Evolutionary conservation across 2,113 vertebrate genomes (phyloP).

Genomic region (Panthera leo): DNA sequence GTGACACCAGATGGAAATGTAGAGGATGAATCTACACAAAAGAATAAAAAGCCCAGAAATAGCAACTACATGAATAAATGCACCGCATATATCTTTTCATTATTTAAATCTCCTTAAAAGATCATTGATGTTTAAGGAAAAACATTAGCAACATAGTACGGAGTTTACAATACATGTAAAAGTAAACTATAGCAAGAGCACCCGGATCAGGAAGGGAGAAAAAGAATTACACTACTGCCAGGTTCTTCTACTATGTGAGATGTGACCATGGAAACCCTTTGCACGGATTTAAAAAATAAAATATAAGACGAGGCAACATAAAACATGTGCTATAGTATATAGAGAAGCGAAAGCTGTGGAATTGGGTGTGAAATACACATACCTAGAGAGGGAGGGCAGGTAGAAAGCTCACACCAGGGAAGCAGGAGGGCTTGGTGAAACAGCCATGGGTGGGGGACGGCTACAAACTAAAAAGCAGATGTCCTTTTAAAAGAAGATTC

Average conservation of each 20-base stretch:
- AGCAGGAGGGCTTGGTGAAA: background rate
- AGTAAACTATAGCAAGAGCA: background rate
- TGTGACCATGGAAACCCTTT: background rate
- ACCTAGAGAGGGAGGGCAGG: background rate
- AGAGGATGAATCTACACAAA: background rate
- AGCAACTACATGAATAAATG: background rate
- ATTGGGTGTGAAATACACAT: background rate
- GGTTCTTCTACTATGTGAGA: background rate
- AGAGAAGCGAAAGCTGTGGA: background rate
- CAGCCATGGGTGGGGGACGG: rapidly evolving
- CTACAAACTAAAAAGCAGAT: background rate
- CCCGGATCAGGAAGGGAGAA: background rate
- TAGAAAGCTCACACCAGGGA: background rate
- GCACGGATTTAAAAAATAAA: background rate
- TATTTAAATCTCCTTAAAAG: background rate
- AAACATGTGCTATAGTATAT: background rate
- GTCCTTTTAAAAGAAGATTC: background rate
- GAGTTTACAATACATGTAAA: background rate
- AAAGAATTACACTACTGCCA: background rate
- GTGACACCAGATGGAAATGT: background rate
- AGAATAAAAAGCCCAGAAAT: background rate
- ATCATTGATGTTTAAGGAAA: slow-evolving; percentile 15
- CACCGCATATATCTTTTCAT: background rate
- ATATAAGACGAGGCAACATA: background rate
- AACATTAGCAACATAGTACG: background rate